phyloP scores from a whole-genome alignment of 2,113 vertebrate species.

The Chaenogobius annularis region DNA sequence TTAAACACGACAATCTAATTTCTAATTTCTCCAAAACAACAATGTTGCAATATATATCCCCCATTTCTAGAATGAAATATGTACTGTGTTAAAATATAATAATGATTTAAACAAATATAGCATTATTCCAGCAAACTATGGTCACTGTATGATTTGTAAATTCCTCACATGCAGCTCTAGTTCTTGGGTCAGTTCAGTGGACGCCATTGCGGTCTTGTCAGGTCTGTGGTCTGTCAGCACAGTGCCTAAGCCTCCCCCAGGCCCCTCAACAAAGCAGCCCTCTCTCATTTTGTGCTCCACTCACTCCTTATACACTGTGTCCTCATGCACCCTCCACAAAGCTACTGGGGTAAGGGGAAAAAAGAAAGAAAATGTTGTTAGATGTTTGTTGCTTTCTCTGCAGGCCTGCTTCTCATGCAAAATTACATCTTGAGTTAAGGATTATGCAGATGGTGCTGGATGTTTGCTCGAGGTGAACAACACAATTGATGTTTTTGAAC shows the following conservation, averaged over 20 bases:
- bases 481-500: constrained; percentile 15
- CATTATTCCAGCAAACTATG: background rate
- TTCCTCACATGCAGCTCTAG: background rate
- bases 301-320: constrained; percentile 40
- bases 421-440: constrained; percentile 14
- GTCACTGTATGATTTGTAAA: background rate
- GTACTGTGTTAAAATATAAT: no score
- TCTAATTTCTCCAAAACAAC: no score
- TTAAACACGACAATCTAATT: no score
- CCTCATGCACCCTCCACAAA: constrained; percentile 59
- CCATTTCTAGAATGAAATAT: no score
- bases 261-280: constrained; percentile 28
- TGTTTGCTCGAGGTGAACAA: constrained; percentile 19
- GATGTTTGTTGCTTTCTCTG: constrained; percentile 19
- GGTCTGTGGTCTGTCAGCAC: constrained; percentile 58
- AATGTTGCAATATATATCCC: no score
- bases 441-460: constrained; percentile 27
- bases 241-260: constrained; percentile 41
- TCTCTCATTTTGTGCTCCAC: constrained; percentile 42
- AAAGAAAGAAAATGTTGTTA: constrained; percentile 25
- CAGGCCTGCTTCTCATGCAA: constrained; percentile 5
- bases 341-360: constrained; percentile 19
- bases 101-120: background rate
- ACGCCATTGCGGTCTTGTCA: constrained; percentile 53
- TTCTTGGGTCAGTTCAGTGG: constrained; percentile 23